Conservation (phyloP, 1,140 invertebrate genomes). For the Brachionus plicatilis region DNA sequence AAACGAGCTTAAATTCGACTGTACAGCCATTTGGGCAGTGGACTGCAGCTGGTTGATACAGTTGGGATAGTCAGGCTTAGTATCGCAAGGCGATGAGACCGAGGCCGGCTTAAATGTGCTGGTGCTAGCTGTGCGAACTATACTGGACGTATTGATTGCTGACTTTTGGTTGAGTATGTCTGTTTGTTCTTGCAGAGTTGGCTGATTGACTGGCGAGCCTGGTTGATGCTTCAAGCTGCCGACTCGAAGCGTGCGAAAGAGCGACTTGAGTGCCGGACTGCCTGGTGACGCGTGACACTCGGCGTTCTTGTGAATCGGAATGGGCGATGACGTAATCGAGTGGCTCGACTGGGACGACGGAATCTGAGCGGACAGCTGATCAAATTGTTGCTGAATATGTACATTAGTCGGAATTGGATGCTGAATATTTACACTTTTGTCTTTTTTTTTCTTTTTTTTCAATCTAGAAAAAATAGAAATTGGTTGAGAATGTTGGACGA, state of each 20-base stretch:
- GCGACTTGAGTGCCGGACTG: slow-evolving; percentile 23
- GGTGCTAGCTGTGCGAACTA: slow-evolving; percentile 28
- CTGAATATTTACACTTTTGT: not conserved
- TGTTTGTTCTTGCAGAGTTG: not conserved
- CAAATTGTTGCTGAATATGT: slow-evolving; percentile 20
- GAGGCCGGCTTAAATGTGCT: slow-evolving; percentile 25
- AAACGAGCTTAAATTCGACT: not conserved
- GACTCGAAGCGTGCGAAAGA: not conserved
- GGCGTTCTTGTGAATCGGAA: not conserved
- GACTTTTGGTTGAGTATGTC: not conserved
- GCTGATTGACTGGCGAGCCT: not conserved
- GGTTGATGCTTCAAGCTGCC: slow-evolving; percentile 20
- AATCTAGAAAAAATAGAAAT: not conserved
- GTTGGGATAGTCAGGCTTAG: not conserved
- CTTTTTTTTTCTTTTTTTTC: not conserved
- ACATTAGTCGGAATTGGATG: slow-evolving; percentile 8
- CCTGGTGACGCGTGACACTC: not conserved
- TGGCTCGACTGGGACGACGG: not conserved
- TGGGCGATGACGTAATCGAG: not conserved
- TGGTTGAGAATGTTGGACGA: not conserved
- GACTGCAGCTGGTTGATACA: slow-evolving; percentile 32
- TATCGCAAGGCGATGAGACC: not conserved
- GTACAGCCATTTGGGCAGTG: not conserved
- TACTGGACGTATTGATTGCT: not conserved
- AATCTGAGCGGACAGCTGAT: not conserved